phyloP scores from a whole-genome alignment of 35 echinoderm and acorn worm species.

The Stichopus chloronotus region DNA sequence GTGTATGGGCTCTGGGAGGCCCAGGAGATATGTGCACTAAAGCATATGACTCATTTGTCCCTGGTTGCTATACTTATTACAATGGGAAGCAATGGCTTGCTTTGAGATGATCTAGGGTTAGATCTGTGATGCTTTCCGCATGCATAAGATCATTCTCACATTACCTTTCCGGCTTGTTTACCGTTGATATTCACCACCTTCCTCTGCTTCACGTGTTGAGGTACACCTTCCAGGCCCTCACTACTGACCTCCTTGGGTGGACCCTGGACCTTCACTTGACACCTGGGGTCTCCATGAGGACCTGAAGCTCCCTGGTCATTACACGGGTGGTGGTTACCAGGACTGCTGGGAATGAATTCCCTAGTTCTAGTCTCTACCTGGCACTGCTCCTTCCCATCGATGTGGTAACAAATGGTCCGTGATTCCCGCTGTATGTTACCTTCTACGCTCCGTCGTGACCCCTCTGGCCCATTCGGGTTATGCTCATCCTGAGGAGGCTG shows the following conservation, averaged over 20 bases:
- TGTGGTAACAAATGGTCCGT: slow-evolving; percentile 68
- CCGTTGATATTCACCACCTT: slow-evolving; percentile 6
- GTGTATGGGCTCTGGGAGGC: no score
- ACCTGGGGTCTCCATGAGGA: slow-evolving; percentile 33
- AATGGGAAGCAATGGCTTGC: no score
- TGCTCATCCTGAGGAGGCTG: background rate
- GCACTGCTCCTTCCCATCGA: slow-evolving; percentile 60
- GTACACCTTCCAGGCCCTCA: slow-evolving; percentile 13
- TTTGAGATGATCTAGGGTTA: no score
- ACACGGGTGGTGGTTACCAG: background rate
- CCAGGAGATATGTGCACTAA: no score
- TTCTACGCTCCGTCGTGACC: background rate
- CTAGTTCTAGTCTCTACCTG: slow-evolving; percentile 61
- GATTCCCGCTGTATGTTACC: slow-evolving; percentile 64
- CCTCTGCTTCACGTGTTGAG: slow-evolving; percentile 25
- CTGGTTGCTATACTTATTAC: no score
- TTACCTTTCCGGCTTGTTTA: slow-evolving; percentile 33
- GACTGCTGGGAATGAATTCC: slow-evolving; percentile 43
- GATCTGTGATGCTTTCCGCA: no score
- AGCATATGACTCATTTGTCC: no score
- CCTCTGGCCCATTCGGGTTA: background rate
- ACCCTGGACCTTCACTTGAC: slow-evolving; percentile 45
- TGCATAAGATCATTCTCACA: background rate
- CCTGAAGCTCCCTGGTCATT: background rate
- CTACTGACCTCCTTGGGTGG: slow-evolving; percentile 24